Percentiles rank a stretch among this genome's conserved stretches.
Conservation (phyloP, 2,113 vertebrate species). For the Calonectris borealis region DNA sequence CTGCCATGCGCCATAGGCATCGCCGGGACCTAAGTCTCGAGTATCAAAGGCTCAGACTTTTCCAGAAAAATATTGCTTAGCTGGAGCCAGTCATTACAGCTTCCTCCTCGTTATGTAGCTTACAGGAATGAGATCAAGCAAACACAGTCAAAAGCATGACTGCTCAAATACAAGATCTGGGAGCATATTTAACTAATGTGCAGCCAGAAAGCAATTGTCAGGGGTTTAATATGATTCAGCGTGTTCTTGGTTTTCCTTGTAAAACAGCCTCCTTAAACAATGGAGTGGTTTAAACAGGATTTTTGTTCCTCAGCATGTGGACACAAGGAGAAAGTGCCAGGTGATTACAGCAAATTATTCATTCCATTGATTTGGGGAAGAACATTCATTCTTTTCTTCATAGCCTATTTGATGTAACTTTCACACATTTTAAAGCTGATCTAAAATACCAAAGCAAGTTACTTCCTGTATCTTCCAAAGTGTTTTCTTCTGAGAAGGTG, state of each 20-base stretch:
- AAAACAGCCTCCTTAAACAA: slow-evolving; percentile 6
- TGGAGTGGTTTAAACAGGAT: not conserved
- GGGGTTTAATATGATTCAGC: not conserved
- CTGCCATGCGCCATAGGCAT: not conserved
- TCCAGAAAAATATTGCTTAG: not conserved
- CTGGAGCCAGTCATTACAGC: not conserved
- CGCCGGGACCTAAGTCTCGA: fast-evolving
- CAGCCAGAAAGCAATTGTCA: not conserved
- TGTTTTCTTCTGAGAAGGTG: not conserved
- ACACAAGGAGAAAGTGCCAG: not conserved
- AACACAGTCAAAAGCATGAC: not conserved
- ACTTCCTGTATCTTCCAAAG: not conserved
- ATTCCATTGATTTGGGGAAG: not conserved
- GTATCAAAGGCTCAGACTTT: not conserved
- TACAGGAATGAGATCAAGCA: slow-evolving; percentile 10
- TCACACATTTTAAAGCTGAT: not conserved
- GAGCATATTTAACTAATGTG: not conserved
- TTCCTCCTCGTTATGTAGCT: not conserved
- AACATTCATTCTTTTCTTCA: not conserved
- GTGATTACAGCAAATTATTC: not conserved
- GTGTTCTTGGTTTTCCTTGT: not conserved
- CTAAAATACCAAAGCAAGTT: not conserved
- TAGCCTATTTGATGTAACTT: not conserved
- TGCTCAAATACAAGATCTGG: not conserved
- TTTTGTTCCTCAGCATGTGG: not conserved